These are phyloP conservation scores for Seira sanloemensis DNA, from an alignment of 2,888 invertebrate genomes.

Conservation along the genomic window DNA sequence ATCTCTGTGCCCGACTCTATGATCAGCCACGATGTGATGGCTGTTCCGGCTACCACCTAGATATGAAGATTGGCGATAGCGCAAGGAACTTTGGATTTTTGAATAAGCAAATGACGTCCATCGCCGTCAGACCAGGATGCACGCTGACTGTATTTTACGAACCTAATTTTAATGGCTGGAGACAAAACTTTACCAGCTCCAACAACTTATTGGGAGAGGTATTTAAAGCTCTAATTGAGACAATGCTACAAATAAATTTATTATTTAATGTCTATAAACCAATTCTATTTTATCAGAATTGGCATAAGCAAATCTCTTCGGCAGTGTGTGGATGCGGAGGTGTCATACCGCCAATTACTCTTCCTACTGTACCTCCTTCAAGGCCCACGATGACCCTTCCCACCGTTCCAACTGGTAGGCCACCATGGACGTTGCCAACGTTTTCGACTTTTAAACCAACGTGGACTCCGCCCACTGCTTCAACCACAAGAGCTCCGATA, in stretches of 20 bases:
- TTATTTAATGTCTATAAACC: too few species aligned
- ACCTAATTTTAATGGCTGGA: slow-evolving; percentile 29
- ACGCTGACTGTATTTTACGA: slow-evolving; percentile 35
- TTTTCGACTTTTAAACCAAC: slow-evolving; percentile 11
- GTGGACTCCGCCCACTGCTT: slow-evolving; percentile 20
- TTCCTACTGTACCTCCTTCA: slow-evolving; percentile 17
- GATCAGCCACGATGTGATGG: slow-evolving; percentile 55
- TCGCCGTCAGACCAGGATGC: slow-evolving; percentile 52
- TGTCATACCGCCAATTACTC: background rate
- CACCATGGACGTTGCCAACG: slow-evolving; percentile 14
- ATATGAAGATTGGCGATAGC: slow-evolving; percentile 41
- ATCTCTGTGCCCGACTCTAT: slow-evolving; percentile 55
- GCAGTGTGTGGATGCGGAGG: slow-evolving; percentile 35
- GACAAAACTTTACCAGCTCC: slow-evolving; percentile 36
- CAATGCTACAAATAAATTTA: background rate
- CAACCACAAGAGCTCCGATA: slow-evolving; percentile 30
- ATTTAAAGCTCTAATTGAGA: background rate
- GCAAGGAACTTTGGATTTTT: slow-evolving; percentile 36
- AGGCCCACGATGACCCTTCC: slow-evolving; percentile 5
- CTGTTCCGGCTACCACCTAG: slow-evolving; percentile 51
- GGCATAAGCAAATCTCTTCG: slow-evolving; percentile 49
- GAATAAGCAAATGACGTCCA: slow-evolving; percentile 44
- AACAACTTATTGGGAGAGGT: slow-evolving; percentile 41
- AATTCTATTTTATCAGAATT: too few species aligned
- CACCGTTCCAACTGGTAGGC: slow-evolving; percentile 22